phyloP scores from a whole-genome alignment of 1,140 invertebrate species.

The Meloidogyne exigua region DNA sequence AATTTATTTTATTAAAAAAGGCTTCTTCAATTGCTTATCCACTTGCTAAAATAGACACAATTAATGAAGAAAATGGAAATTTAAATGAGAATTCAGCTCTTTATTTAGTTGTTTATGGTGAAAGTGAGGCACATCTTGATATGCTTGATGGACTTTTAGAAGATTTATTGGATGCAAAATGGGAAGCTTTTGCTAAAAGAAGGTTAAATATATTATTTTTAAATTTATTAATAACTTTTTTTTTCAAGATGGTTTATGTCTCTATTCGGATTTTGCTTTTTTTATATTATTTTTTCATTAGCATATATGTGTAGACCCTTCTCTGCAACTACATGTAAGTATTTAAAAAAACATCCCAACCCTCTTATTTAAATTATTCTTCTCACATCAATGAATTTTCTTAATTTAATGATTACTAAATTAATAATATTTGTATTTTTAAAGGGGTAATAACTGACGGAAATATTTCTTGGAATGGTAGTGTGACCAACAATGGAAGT shows the following conservation, averaged over 20 bases:
- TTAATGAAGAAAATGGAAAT: constrained; percentile 82
- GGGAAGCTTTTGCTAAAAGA: constrained; percentile 71
- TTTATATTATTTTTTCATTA: constrained; percentile 53
- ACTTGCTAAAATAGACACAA: constrained; percentile 90
- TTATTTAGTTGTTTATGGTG: constrained; percentile 96
- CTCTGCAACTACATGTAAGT: constrained; percentile 45
- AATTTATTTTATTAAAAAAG: not conserved
- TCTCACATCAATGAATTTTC: too few relatives aligned
- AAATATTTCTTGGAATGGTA: constrained; percentile 31
- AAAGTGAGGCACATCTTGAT: constrained; percentile 88
- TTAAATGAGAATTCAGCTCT: constrained; percentile 89
- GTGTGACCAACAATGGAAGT: not conserved
- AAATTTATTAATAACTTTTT: not conserved
- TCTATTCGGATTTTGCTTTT: constrained; percentile 50
- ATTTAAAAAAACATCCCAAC: not conserved
- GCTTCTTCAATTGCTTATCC: constrained; percentile 79
- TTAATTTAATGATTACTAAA: not conserved
- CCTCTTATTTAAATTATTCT: too few relatives aligned
- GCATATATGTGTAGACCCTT: constrained; percentile 60
- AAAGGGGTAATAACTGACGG: constrained; percentile 39
- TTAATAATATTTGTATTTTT: not conserved
- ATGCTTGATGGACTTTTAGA: constrained; percentile 90
- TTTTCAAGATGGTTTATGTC: constrained; percentile 52
- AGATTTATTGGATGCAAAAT: constrained; percentile 91
- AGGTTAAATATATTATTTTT: constrained; percentile 29